Evolutionary conservation across 2,113 vertebrate genomes (phyloP), one percentile per base, ranked within the genome.

Genomic region (Australoheros scitulus): DNA sequence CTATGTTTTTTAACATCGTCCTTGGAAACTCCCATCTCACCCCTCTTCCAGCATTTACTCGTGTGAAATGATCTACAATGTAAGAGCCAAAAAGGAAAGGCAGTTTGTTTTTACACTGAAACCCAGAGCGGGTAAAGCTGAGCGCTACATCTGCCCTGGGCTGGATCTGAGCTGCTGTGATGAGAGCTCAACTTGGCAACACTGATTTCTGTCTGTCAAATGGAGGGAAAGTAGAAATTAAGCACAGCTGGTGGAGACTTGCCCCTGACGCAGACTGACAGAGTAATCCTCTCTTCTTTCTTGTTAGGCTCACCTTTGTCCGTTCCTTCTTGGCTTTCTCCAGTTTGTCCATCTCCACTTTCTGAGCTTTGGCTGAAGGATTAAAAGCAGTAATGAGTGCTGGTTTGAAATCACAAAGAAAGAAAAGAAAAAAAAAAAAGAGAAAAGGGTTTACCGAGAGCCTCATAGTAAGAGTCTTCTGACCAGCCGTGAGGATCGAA

Each of bases 401-500:
- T 22, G 64, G 74, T 14, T 7, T 63, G 11, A 13, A 6, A 3
- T 41, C n/a, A 52, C 13, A 76, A 24, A 24, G 14, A 79, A 26
- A 59, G 29, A 2, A 20, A 81, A 79, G 9, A 36, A 56, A n/a
- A 13, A 13, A 63, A n/a, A 24, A 13, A 36, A 61, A 11, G 14
- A 74, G 18, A 13, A 38, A 11, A 18, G 68, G 5, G 4, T 88
- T 88, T 93, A 98, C 98, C 97, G 68, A 99, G 92, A 11, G 96
- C 93, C 86, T 99, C 98, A 3, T 99, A 99, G 91, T 99, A 99
- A 0, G 98, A 99, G 86, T 99, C 98, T 64, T 99, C 98, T 79
- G 98, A 97, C 98, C 98, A 99, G 83, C 98, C 98, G 34, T 99
- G 98, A 61, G 98, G 98, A 91, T 99, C 97, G 87, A 99, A 99